Evolutionary conservation across 1,140 invertebrate species (phyloP).

Genomic region (Tetragonula clypearis): DNA sequence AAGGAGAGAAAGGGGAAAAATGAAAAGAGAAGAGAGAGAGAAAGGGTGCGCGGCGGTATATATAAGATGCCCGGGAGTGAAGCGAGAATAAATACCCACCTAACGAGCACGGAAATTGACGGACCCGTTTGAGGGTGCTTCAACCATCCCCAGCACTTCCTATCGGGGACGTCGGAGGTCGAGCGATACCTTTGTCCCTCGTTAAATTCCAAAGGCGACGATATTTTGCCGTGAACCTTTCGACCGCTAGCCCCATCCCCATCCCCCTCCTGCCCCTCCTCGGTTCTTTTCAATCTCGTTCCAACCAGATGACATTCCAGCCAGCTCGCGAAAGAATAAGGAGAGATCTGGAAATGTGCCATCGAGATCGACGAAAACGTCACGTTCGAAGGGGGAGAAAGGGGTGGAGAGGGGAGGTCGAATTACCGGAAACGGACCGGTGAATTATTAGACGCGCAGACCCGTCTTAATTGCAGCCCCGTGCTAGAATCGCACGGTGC

Average conservation of each 20-base stretch:
- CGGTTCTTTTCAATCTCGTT: slow-evolving; percentile 34
- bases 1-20: too few species aligned
- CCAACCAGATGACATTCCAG: slow-evolving; percentile 2
- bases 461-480: neutral
- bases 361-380: slow-evolving; percentile 23
- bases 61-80: slow-evolving; percentile 58
- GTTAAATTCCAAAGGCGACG: slow-evolving; percentile 68
- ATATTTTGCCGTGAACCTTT: slow-evolving; percentile 48
- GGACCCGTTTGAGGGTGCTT: slow-evolving; percentile 66
- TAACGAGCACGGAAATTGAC: slow-evolving; percentile 71
- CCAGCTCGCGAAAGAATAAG: neutral
- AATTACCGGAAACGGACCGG: neutral
- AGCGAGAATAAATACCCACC: slow-evolving; percentile 69
- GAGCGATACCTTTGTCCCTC: slow-evolving; percentile 69
- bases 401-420: too few species aligned
- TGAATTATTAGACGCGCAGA: neutral
- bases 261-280: neutral
- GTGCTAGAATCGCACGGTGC: neutral
- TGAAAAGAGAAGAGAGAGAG: too few species aligned
- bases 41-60: slow-evolving; percentile 16
- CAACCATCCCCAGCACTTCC: slow-evolving; percentile 51
- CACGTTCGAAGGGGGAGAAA: neutral
- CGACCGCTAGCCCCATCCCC: neutral
- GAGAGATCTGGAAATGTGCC: slow-evolving; percentile 15
- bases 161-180: slow-evolving; percentile 56